Evolutionary conservation across 1,140 invertebrate species (phyloP), one percentile per base, ranked within the genome.

Genomic region (Drosophila pruinosa): DNA sequence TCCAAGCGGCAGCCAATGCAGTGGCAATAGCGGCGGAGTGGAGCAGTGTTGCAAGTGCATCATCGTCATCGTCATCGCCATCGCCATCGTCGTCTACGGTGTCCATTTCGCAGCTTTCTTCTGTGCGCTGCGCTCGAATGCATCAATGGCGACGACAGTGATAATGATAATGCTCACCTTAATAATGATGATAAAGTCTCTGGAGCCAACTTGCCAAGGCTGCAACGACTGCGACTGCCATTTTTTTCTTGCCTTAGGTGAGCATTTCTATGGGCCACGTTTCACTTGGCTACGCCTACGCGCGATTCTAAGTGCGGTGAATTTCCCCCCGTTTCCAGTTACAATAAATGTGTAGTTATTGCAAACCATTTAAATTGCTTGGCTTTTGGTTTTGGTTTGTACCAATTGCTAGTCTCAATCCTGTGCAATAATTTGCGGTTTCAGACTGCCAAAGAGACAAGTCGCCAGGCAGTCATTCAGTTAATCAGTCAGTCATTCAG

Each of bases 51-150:
- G 22, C 39, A 50, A 34, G 15, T 72, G 69, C 69, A 65, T 31
- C 41, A 50, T 17, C 48, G 38, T 58, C 28, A 12, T 24, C 14
- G 31, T 48, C 21, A 24, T 22, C 21, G 21, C 14, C 4, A 12
- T 45, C 68, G 17, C 22, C 39, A 34, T 38, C 58, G 48, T 24
- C 43, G 53, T 74, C 74, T 75, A 57, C 77, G 78, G 73, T 79
- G 78, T 65, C 74, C 78, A 81, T 82, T 81, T 82, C 70, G 41
- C 71, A 76, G 77, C 81, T 86, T 85, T 85, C 81, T 81, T 88
- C 80, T 48, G 6, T n/a, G 38, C 48, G 52, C 43, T 52, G 22
- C 64, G 62, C 70, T 86, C 58, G 59, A 85, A 63, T 75, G 76
- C 78, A 70, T 82, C 65, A 34, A 45, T 38, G 45, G 6, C 50